Base-by-base conservation (phyloP, 1,140 invertebrate species). In the Dryas iulia region DNA sequence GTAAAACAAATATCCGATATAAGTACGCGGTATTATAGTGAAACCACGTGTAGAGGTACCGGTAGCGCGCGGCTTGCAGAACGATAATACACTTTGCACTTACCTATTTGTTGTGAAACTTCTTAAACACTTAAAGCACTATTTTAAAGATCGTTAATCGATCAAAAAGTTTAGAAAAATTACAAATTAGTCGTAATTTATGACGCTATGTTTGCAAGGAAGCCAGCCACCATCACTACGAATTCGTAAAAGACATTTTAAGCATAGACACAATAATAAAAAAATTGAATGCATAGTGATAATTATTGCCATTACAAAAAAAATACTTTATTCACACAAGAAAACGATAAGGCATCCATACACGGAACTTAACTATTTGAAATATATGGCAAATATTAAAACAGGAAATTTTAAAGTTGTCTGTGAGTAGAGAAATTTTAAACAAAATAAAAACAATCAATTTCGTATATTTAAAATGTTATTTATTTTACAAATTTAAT, bases 181-280 rank as follows among this genome's bases (percentile, higher is more conserved):
- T 80, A 84, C 73, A 83, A 89, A 86, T 88, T 75, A 83, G 69
- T 69, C 77, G 84, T 81, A 89, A 88, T 87, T 89, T 88, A 92
- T 80, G 87, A 90, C 81, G 88, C 87, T 87, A 87, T 79, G 87
- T 88, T 87, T 84, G 87, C 90, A 90, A 91, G 86, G 84, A 92
- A 90, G 91, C 91, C 90, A 89, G 90, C 91, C 88, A 92, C 89
- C 91, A 87, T 90, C 90, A 90, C 91, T 92, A 91, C 85, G 78
- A 90, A 90, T 89, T 87, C 87, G 91, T 89, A 92, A 92, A 92
- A 91, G 91, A 92, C 87, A 90, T 90, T 82, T 84, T 87, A 64
- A 76, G 70, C 89, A 91, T 91, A 91, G 89, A 91, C 86, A 88
- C 72, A 75, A 79, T 53, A 81, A 77, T 77, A 82, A 85, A 83